Conservation (phyloP, 2,797 vertebrate species). For the Rhynchotus rufescens region DNA sequence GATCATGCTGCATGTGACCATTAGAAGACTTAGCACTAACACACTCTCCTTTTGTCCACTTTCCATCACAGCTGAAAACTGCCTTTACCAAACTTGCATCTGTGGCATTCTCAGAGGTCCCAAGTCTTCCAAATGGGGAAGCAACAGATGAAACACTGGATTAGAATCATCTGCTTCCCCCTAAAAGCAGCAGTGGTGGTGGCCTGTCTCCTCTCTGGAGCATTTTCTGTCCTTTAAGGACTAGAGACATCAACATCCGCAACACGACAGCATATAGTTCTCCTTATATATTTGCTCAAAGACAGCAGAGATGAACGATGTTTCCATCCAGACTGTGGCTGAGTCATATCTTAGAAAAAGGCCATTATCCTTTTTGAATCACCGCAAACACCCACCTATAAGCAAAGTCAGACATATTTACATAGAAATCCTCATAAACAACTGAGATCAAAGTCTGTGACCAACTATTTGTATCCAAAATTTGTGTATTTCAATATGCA, state of each 20-base stretch:
- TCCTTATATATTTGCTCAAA: neutral
- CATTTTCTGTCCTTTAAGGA: neutral
- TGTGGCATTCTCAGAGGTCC: neutral
- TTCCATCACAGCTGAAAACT: neutral
- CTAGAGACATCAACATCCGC: neutral
- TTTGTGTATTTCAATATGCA: neutral
- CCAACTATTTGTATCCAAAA: neutral
- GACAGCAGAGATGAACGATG: neutral
- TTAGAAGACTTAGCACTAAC: neutral
- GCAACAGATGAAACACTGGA: neutral
- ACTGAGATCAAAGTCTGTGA: neutral
- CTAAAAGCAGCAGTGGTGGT: neutral
- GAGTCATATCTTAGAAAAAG: neutral
- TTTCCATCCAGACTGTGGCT: neutral
- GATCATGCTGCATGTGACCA: neutral
- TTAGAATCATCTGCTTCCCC: neutral
- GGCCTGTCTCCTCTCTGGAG: neutral
- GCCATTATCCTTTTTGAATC: neutral
- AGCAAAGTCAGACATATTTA: neutral
- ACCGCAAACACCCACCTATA: neutral
- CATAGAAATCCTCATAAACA: accelerated
- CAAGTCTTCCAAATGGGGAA: neutral
- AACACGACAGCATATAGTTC: neutral
- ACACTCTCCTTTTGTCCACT: neutral
- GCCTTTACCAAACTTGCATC: neutral